Evolutionary conservation across 2,888 invertebrate species (phyloP), one percentile per base, ranked within the genome.

Genomic region (Altica lythri): DNA sequence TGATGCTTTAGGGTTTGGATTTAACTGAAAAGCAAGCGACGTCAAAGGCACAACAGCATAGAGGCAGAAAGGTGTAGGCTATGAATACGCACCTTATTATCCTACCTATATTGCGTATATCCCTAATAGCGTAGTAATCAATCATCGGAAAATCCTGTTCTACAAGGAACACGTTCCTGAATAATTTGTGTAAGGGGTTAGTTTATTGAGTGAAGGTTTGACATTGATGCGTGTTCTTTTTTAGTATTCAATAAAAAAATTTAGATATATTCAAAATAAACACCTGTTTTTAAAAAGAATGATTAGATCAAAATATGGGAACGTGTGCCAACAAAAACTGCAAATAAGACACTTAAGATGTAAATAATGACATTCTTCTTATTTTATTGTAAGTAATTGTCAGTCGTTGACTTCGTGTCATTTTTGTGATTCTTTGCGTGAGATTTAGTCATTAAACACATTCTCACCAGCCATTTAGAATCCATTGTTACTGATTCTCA

Each of bases 11-110:
- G 32, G 43, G 44, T 44, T 35, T 45, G 53, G 51, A 47, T 49
- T 4, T 42, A 54, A 44, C 38, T 61, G 62, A 64, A 64, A 65
- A 62, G 62, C 53, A 54, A 56, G 62, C 53, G 55, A 56, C 56
- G 55, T 47, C 59, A 54, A 52, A 56, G 55, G 58, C 57, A n/a
- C n/a, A n/a, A n/a, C n/a, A 57, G 60, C 56, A 57, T 58, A 59
- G 50, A 62, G 62, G 65, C 60, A 67, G 66, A 66, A 69, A 69
- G 69, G 68, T 69, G 65, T 62, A 67, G 66, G 65, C 66, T 65
- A 65, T 68, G 65, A 69, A 68, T 64, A 63, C 63, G 55, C 59
- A 62, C 61, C 63, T 62, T 45, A 48, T 68, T 66, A 67, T 67
- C 67, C 66, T 54, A 64, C 64, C 64, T 65, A 64, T 64, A 61